Percentiles rank a stretch among this genome's conserved stretches.
Evolutionary conservation across 2,797 vertebrate species (phyloP).

Genomic region (Ataeniobius toweri): DNA sequence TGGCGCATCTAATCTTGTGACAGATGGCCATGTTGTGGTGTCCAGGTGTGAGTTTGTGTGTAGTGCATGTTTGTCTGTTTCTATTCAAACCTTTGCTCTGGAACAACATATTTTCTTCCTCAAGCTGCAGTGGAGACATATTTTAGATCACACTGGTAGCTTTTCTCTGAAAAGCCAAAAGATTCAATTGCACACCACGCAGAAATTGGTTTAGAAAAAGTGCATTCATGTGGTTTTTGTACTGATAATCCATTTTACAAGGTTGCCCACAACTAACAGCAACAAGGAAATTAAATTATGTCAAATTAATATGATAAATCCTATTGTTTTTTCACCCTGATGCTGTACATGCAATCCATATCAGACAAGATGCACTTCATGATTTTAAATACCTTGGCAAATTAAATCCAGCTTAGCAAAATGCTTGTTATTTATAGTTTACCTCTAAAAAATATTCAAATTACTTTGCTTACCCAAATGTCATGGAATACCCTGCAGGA

Average conservation of each 20-base stretch:
- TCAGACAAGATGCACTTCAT: constrained; percentile 16
- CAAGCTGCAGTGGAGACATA: background rate
- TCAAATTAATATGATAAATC: background rate
- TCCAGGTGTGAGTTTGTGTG: constrained; percentile 34
- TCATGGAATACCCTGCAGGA: constrained; percentile 50
- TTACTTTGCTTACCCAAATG: constrained; percentile 34
- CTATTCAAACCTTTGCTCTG: constrained; percentile 24
- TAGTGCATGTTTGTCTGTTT: constrained; percentile 12
- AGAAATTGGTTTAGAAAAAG: background rate
- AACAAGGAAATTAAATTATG: background rate
- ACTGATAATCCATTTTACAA: background rate
- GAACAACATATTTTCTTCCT: background rate
- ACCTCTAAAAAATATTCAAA: constrained; percentile 57
- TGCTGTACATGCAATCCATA: constrained; percentile 3
- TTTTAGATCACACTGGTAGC: background rate
- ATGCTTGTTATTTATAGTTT: constrained; percentile 39
- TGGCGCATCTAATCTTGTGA: constrained; percentile 4
- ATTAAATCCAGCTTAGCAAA: constrained; percentile 40
- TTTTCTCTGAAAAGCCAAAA: background rate
- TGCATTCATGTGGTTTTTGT: background rate
- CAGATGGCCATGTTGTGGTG: constrained; percentile 66
- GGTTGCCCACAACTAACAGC: background rate
- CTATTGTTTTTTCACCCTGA: background rate
- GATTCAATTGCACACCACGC: background rate
- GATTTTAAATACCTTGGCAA: constrained; percentile 35